A percentile compares a stretch with the other conserved stretches of the same genome.
Evolutionary conservation across 2,888 invertebrate genomes (phyloP).

Genomic region (Trichopria drosophilae): DNA sequence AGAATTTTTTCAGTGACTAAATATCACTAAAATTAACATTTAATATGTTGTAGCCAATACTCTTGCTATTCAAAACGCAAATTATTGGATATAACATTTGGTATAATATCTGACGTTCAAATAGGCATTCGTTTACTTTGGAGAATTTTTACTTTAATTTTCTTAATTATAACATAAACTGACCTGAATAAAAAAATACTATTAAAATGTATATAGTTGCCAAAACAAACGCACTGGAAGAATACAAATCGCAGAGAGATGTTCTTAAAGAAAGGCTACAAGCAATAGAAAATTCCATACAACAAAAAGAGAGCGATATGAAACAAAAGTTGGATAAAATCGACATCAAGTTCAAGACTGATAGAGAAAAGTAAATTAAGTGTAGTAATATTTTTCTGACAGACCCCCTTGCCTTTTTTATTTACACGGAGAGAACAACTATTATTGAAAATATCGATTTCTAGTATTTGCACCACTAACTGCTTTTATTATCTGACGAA

Average conservation of each 20-base stretch:
- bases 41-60: too few relatives aligned
- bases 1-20: too few relatives aligned
- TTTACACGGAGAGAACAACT: too few relatives aligned
- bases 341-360: constrained; percentile 41
- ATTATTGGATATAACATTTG: too few relatives aligned
- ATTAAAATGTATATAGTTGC: constrained; percentile 39
- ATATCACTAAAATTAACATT: constrained; percentile 4
- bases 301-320: constrained; percentile 37
- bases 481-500: too few relatives aligned
- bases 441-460: too few relatives aligned
- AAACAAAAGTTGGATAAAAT: constrained; percentile 36
- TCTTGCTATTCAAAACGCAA: too few relatives aligned
- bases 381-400: constrained; percentile 1
- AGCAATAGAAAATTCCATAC: constrained; percentile 30
- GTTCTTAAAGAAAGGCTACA: constrained; percentile 42
- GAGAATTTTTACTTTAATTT: too few relatives aligned
- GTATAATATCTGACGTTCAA: too few relatives aligned
- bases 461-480: too few relatives aligned
- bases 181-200: constrained; percentile 2
- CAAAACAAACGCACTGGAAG: constrained; percentile 47
- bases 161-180: background rate
- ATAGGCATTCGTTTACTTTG: too few relatives aligned
- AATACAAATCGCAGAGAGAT: constrained; percentile 42
- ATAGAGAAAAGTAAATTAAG: constrained; percentile 45
- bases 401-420: too few relatives aligned